Conservation (phyloP, 1,140 invertebrate species). For the Formica exsecta region DNA sequence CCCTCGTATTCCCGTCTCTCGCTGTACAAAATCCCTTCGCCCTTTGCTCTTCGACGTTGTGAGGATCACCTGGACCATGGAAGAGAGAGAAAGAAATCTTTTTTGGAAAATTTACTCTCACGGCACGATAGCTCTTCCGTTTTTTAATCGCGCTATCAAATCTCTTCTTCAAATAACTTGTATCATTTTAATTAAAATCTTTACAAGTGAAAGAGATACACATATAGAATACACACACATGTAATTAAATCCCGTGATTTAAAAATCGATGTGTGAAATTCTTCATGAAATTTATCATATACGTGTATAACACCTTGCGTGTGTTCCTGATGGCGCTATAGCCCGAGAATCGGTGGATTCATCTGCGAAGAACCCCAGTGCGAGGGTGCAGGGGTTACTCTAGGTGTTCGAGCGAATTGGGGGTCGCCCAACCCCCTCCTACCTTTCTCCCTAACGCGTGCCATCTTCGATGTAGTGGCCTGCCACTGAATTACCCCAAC, state of each 20-base stretch:
- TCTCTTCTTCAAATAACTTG: not conserved
- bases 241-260: not conserved
- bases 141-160: not conserved
- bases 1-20: conserved; percentile 54
- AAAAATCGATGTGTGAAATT: not conserved
- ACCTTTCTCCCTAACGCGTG: conserved; percentile 80
- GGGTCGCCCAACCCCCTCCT: conserved; percentile 74
- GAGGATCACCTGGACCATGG: conserved; percentile 82
- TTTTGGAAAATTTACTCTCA: conserved; percentile 29
- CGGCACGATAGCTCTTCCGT: not conserved
- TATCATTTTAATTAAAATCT: not conserved
- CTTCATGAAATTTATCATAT: not conserved
- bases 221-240: not conserved
- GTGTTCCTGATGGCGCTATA: conserved; percentile 73
- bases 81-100: conserved; percentile 38
- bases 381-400: conserved; percentile 81
- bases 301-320: conserved; percentile 73
- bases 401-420: conserved; percentile 81
- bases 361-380: conserved; percentile 76
- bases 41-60: conserved; percentile 26
- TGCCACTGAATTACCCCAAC: conserved; percentile 74
- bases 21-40: conserved; percentile 24
- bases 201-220: not conserved
- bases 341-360: conserved; percentile 79
- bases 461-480: conserved; percentile 84